A percentile compares a stretch with the other conserved stretches of the same genome.
These are phyloP conservation scores for Chelon labrosus DNA, from an alignment of 2,797 vertebrate species.

Conservation along the genomic window DNA sequence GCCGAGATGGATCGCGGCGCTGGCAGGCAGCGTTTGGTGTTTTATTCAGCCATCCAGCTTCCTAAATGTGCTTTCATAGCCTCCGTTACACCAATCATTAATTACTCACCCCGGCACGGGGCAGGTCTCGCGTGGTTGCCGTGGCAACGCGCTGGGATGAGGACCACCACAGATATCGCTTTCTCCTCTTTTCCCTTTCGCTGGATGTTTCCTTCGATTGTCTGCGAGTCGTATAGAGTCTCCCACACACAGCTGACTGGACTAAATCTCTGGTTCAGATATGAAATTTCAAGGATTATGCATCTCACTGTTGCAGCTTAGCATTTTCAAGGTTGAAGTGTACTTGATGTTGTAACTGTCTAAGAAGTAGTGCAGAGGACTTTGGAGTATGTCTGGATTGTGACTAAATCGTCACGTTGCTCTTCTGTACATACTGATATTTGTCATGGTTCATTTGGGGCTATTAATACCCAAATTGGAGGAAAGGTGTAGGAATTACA, in stretches of 20 bases:
- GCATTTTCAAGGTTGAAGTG: not conserved
- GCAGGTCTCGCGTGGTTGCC: constrained; percentile 67
- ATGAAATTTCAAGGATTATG: constrained; percentile 7
- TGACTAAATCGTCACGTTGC: no score
- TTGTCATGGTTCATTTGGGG: no score
- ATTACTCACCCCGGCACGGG: constrained; percentile 70
- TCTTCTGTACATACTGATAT: no score
- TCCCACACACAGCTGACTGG: constrained; percentile 20
- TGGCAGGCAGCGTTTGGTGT: constrained; percentile 67
- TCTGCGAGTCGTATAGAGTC: constrained; percentile 15
- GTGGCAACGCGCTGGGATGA: constrained; percentile 57
- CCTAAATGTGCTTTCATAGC: constrained; percentile 80
- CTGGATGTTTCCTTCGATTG: constrained; percentile 14
- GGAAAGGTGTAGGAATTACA: no score
- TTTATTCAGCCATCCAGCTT: constrained; percentile 75
- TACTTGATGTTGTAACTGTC: not conserved
- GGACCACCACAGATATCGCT: constrained; percentile 38
- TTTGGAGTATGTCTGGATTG: not conserved
- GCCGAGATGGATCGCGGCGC: constrained; percentile 71
- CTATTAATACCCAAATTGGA: no score
- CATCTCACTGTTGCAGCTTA: not conserved
- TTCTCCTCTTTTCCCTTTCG: constrained; percentile 14
- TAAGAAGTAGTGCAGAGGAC: no score
- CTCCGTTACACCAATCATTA: constrained; percentile 76
- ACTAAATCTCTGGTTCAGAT: not conserved